These are phyloP conservation scores for Elanoides forficatus DNA, from an alignment of 2,113 vertebrate species.

Conservation along the genomic window DNA sequence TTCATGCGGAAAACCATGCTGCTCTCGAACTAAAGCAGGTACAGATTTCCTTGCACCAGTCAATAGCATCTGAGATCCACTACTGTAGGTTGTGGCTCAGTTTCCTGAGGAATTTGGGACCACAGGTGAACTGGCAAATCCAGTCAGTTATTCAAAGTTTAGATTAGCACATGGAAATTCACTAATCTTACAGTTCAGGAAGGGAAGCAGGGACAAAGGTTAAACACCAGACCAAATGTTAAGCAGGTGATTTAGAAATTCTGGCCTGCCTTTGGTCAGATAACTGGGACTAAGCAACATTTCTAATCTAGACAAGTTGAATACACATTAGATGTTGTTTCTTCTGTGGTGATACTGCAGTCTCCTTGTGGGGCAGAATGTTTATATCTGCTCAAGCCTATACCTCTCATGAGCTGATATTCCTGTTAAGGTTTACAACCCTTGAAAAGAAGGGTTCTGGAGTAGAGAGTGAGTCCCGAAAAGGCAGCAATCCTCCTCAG, in stretches of 20 bases:
- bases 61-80: background rate
- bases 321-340: background rate
- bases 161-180: background rate
- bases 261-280: background rate
- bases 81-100: background rate
- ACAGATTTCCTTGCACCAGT: background rate
- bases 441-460: background rate
- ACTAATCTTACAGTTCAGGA: background rate
- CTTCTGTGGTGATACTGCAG: background rate
- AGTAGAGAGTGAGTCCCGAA: background rate
- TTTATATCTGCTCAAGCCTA: background rate
- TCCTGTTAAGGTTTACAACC: background rate
- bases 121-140: background rate
- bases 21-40: background rate
- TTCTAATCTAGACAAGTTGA: background rate
- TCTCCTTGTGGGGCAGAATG: background rate
- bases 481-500: background rate
- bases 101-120: background rate
- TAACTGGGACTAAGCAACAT: background rate
- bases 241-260: background rate
- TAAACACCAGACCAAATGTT: background rate
- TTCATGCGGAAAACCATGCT: background rate
- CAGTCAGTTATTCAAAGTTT: background rate
- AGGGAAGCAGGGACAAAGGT: background rate
- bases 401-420: background rate